Evolutionary conservation across 2,113 vertebrate species (phyloP), one percentile per base, ranked within the genome.

Genomic region (Symphodus melops): DNA sequence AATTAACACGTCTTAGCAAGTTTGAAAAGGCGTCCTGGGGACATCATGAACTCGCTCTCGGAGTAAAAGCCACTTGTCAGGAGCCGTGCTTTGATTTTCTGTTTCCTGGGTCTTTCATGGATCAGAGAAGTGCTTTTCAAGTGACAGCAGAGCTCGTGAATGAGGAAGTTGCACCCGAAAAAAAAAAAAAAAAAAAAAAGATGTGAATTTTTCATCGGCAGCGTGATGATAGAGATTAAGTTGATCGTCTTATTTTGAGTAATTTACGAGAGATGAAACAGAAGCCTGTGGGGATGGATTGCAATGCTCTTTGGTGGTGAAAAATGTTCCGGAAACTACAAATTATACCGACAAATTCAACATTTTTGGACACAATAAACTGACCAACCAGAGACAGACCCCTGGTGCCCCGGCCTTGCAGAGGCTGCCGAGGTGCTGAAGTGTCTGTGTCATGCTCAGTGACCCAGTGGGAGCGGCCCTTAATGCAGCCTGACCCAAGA

Each of bases 401-500:
- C 3, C 16, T 20, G 66, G 28, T 55, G 20, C 28, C 44, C 42
- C 16, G 23, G 57, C 59, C 20, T n/a, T 33, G 8, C 55, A 63
- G 68, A 59, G 66, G 55, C 64, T 62, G 52, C 49, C 56, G 60
- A 52, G 25, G 28, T 21, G 68, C 42, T 62, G 63, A 81, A 59
- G 75, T 86, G 77, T 78, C 77, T 11, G 71, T 72, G 70, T 21
- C 68, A 3, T 83, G 77, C 66, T 87, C 80, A 67, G 59, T 88
- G 89, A 91, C 81, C 87, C 76, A 9, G 49, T 16, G 68, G 63
- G 65, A 81, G 64, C 8, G 56, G 65, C 64, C 60, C 65, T 39
- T 75, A 75, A 82, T 72, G 74, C 77, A 25, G 68, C 54, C 66
- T 89, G 88, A 92, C 90, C 87, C 39, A 3, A 12, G 46, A 86